phyloP scores from a whole-genome alignment of 2,797 vertebrate species.

The Cichlasoma orientale region DNA sequence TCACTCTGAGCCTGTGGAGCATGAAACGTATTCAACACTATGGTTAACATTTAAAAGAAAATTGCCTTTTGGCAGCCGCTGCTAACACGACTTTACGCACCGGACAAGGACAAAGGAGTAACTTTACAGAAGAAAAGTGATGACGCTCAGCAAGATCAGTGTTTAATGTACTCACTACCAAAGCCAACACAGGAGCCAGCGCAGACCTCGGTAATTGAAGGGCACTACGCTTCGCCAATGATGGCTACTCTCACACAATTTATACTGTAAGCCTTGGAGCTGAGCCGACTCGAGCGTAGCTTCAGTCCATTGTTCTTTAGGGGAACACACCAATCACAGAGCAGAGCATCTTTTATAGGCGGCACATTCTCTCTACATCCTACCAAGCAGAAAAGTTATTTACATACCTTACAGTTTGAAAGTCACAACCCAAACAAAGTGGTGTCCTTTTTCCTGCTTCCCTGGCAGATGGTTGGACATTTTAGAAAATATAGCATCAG shows the following conservation, averaged over 20 bases:
- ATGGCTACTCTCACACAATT: slow-evolving; percentile 16
- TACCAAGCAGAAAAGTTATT: neutral
- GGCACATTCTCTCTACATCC: neutral
- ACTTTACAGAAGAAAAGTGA: slow-evolving; percentile 38
- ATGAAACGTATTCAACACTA: slow-evolving; percentile 39
- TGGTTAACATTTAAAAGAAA: slow-evolving; percentile 18
- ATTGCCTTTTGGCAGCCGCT: slow-evolving; percentile 26
- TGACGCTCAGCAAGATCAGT: slow-evolving; percentile 44
- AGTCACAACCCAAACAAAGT: too few species aligned
- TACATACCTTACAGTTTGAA: neutral
- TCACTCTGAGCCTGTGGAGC: slow-evolving; percentile 30
- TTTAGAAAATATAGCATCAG: neutral
- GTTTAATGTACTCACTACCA: slow-evolving; percentile 38
- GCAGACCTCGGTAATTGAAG: slow-evolving; percentile 36
- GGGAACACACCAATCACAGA: slow-evolving; percentile 7
- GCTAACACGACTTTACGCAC: slow-evolving; percentile 34
- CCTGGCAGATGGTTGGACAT: too few species aligned
- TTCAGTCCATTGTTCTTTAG: neutral
- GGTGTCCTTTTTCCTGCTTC: too few species aligned
- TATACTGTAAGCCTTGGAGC: slow-evolving; percentile 7
- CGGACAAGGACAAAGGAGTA: slow-evolving; percentile 47
- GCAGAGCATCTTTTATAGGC: slow-evolving; percentile 4
- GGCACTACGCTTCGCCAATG: slow-evolving; percentile 3
- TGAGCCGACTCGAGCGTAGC: neutral
- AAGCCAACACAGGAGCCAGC: neutral